Evolutionary conservation across 2,888 invertebrate species (phyloP).

Genomic region (Caenorhabditis virilis): DNA sequence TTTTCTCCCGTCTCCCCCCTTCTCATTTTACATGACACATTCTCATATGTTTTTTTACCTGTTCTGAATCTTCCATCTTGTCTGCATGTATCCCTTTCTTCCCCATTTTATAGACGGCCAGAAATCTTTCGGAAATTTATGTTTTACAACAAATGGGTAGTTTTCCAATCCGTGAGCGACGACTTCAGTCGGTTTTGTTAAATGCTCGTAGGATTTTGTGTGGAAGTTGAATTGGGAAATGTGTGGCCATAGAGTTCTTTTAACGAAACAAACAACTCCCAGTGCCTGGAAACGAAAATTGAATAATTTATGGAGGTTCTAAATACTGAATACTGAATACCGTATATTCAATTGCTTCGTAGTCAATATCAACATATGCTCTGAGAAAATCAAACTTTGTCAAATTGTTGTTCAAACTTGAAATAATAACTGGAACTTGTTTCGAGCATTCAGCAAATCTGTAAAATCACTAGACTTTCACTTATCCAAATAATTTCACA

Average conservation of each 20-base stretch:
- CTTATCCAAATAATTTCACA: too few relatives aligned
- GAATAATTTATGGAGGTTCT: too few relatives aligned
- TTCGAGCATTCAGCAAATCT: constrained; percentile 41
- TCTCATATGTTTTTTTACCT: constrained; percentile 36
- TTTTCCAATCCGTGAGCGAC: constrained; percentile 41
- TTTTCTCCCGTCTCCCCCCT: too few relatives aligned
- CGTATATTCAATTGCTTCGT: constrained; percentile 55
- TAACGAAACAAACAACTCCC: constrained; percentile 57
- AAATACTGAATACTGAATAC: constrained; percentile 32
- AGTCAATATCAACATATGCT: constrained; percentile 60
- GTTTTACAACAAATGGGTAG: constrained; percentile 51
- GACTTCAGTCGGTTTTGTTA: constrained; percentile 36
- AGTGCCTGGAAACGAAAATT: constrained; percentile 54
- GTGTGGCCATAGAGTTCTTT: constrained; percentile 30
- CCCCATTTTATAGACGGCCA: constrained; percentile 65
- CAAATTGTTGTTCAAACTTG: constrained; percentile 43
- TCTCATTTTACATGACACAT: too few relatives aligned
- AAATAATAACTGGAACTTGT: constrained; percentile 57
- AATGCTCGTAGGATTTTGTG: constrained; percentile 32
- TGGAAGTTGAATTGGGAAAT: constrained; percentile 58
- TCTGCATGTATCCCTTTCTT: constrained; percentile 66
- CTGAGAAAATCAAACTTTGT: constrained; percentile 43
- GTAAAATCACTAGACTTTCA: too few relatives aligned
- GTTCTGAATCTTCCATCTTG: constrained; percentile 56
- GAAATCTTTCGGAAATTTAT: constrained; percentile 65